These are phyloP conservation scores for Myotis brandtii DNA, from an alignment of 2,113 vertebrate genomes.

Conservation along the genomic window DNA sequence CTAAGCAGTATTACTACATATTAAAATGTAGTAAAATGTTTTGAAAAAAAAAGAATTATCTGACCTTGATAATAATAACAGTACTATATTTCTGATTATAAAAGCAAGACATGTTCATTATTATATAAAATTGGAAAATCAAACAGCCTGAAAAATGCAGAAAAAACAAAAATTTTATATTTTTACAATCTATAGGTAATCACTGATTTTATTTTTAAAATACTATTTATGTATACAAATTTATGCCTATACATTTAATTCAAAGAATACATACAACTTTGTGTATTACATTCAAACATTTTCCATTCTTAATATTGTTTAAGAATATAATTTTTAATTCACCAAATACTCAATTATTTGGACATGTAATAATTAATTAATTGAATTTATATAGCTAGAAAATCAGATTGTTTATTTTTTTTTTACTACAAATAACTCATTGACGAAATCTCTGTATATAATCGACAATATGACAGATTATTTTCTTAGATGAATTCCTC, in stretches of 20 bases:
- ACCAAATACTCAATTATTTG: not conserved
- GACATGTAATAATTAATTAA: not conserved
- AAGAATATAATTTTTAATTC: not conserved
- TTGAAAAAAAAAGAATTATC: not conserved
- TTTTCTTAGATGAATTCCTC: not conserved
- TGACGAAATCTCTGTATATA: not conserved
- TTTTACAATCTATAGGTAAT: not conserved
- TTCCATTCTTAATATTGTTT: not conserved
- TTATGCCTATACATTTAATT: not conserved
- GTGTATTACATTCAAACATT: not conserved
- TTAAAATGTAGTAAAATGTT: not conserved
- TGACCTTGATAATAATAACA: not conserved
- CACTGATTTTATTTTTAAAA: not conserved
- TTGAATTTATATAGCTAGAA: not conserved
- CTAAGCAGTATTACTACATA: not conserved
- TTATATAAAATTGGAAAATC: not conserved
- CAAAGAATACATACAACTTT: not conserved
- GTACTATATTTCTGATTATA: not conserved
- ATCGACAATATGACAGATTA: not conserved
- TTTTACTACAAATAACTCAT: slow-evolving; percentile 3
- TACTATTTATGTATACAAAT: not conserved
- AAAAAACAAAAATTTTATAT: not conserved
- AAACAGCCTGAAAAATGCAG: not conserved
- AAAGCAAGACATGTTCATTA: not conserved
- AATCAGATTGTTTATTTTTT: slow-evolving; percentile 16